phyloP scores from a whole-genome alignment of 2,797 vertebrate species.

The Lagodon rhomboides region DNA sequence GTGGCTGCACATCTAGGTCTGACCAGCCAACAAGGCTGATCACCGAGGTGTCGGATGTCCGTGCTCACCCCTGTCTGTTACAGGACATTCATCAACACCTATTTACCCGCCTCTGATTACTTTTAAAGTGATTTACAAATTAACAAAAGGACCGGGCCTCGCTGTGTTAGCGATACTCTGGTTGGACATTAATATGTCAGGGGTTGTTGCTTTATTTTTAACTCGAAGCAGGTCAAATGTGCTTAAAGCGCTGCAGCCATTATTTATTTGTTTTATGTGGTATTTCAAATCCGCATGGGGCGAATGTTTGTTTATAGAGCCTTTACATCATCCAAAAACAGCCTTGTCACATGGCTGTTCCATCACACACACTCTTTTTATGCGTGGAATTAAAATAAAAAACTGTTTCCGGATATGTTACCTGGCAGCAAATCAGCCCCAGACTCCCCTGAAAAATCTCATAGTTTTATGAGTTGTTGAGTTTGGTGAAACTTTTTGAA shows the following conservation, averaged over 20 bases:
- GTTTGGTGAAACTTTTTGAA: too few species aligned
- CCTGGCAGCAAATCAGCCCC: too few species aligned
- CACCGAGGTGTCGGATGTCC: conserved; percentile 71
- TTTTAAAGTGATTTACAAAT: conserved; percentile 61
- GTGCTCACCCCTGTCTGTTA: conserved; percentile 56
- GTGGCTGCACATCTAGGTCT: conserved; percentile 62
- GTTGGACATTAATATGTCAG: background rate
- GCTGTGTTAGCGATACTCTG: background rate
- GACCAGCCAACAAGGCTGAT: conserved; percentile 47
- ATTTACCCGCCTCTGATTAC: conserved; percentile 53
- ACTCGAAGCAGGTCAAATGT: conserved; percentile 5
- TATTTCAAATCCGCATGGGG: background rate
- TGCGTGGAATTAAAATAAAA: too few species aligned
- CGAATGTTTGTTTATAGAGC: background rate
- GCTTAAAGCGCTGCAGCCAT: background rate
- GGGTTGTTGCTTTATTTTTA: conserved; percentile 12
- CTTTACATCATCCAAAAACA: conserved; percentile 4
- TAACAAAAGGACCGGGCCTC: conserved; percentile 28
- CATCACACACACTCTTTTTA: background rate
- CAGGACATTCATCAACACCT: conserved; percentile 69
- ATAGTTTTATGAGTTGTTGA: too few species aligned
- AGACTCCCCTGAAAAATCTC: too few species aligned
- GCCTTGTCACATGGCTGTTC: background rate
- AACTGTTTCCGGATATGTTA: too few species aligned
- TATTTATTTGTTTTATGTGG: background rate